Percentiles rank a stretch among this genome's conserved stretches.
phyloP scores from a whole-genome alignment of 2,113 vertebrate genomes.

The Bothrops jararaca region DNA sequence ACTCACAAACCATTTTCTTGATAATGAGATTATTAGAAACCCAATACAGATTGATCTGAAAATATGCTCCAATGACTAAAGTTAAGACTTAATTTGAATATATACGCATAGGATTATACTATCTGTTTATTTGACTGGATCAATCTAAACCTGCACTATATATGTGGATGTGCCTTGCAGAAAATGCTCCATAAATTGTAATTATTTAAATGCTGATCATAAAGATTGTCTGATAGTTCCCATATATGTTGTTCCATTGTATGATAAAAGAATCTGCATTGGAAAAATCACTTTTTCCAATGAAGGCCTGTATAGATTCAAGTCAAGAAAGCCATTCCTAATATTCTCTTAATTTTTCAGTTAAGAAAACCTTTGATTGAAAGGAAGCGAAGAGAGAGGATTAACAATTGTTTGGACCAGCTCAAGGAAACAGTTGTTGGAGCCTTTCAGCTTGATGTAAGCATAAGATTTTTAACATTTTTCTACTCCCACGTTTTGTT shows the following conservation, averaged over 20 bases:
- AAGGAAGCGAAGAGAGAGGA: conserved; percentile 85
- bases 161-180: not conserved
- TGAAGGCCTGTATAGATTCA: not conserved
- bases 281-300: not conserved
- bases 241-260: not conserved
- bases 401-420: conserved; percentile 87
- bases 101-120: not conserved
- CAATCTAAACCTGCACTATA: not conserved
- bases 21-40: not conserved
- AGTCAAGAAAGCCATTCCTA: not conserved
- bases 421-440: conserved; percentile 85
- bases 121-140: not conserved
- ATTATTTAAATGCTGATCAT: not conserved
- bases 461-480: conserved; percentile 37
- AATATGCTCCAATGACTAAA: not conserved
- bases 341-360: conserved; percentile 59
- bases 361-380: conserved; percentile 88
- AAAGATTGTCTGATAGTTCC: not conserved
- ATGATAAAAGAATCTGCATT: not conserved
- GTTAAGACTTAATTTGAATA: not conserved
- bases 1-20: not conserved
- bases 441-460: conserved; percentile 86
- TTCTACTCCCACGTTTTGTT: not conserved
- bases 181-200: not conserved
- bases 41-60: not conserved